Evolutionary conservation across 2,888 invertebrate species (phyloP), one percentile per base, ranked within the genome.

Genomic region (Euphydryas editha): DNA sequence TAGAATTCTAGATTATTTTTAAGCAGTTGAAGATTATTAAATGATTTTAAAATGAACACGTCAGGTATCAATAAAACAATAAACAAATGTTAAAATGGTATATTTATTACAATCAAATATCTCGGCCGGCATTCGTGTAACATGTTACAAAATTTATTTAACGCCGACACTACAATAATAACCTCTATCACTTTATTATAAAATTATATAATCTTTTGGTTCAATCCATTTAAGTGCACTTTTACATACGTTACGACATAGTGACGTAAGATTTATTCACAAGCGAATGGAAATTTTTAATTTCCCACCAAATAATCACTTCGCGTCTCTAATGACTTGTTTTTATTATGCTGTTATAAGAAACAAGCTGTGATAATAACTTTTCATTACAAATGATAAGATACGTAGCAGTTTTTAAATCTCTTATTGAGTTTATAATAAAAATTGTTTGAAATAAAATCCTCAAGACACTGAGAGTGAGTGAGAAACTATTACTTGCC

Each of bases 161-260:
- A 78, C 84, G 84, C 88, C 90, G 86, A 82, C 87, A 78, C 81
- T 77, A 81, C 81, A 78, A 80, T 76, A 80, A 81, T 77, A 85
- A 84, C 83, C 78, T 84, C 88, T 89, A 89, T 90, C 88, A 89
- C 85, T 87, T 83, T 90, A 87, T 85, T 90, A 90, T 90, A 92
- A 91, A 91, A 90, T 90, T 92, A 91, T 91, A 91, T 90, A 90
- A 87, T 91, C 91, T 91, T 92, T 92, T 91, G 92, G 92, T 91
- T 88, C 88, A 87, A 83, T 89, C 88, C 89, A 88, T 70, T n/a
- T 92, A 92, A 92, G 92, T 92, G 92, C 92, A 92, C 92, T 92
- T 91, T 86, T 84, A 85, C 84, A 85, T 82, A 84, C 82, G 74
- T 74, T 84, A 85, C 84, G 83, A 83, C 87, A 75, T 83, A 77